Evolutionary conservation across 2,797 vertebrate genomes (phyloP).

Genomic region (Neoniphon sammara): DNA sequence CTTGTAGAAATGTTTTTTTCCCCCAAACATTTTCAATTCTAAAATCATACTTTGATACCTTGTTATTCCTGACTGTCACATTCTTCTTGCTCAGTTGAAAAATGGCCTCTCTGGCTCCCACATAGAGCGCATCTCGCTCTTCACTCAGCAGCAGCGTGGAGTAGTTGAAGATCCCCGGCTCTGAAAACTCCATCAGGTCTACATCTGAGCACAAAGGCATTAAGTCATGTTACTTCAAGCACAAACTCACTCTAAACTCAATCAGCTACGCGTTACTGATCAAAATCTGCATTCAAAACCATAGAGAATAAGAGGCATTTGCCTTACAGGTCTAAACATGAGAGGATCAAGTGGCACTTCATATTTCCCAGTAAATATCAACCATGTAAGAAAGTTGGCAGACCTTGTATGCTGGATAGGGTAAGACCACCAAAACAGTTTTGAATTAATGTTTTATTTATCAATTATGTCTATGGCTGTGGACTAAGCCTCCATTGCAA

Average conservation of each 20-base stretch:
- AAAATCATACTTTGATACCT: conserved; percentile 79
- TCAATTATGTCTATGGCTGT: too few species aligned
- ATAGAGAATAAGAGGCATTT: not conserved
- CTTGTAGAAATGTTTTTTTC: not conserved
- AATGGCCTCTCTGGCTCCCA: conserved; percentile 93
- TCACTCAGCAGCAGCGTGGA: conserved; percentile 91
- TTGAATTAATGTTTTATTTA: not conserved
- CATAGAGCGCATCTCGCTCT: conserved; percentile 86
- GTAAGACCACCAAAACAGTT: not conserved
- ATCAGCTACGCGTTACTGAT: not conserved
- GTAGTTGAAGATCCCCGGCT: conserved; percentile 92
- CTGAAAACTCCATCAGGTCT: conserved; percentile 88
- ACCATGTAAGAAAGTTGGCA: not conserved
- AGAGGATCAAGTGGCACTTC: not conserved
- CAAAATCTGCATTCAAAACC: not conserved
- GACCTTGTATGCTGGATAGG: not conserved
- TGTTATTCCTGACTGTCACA: conserved; percentile 87
- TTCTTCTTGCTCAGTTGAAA: conserved; percentile 89
- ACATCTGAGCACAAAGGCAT: conserved; percentile 81
- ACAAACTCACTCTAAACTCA: not conserved
- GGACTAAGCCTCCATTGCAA: not conserved
- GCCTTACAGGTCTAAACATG: not conserved
- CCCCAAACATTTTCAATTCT: not conserved
- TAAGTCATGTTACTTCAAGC: not conserved
- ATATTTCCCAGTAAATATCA: too few species aligned